Base-by-base conservation (phyloP, 2,888 invertebrate genomes). In the Panorpa germanica region DNA sequence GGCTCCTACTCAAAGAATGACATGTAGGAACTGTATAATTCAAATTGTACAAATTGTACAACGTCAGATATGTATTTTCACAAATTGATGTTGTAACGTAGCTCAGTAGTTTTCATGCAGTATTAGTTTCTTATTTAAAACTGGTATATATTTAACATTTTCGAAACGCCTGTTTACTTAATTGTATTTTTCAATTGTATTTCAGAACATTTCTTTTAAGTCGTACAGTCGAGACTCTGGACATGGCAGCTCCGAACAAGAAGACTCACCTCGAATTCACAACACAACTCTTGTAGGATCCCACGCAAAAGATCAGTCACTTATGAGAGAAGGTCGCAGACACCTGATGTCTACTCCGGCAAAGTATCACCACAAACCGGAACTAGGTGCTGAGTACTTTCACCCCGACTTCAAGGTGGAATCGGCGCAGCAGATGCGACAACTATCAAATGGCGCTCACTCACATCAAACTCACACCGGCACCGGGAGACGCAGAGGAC, bases 131-230 rank as follows among this genome's bases (percentile, higher is more conserved):
- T n/a, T n/a, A n/a, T n/a, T n/a, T n/a, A n/a, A n/a, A n/a, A n/a
- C n/a, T n/a, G n/a, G n/a, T n/a, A n/a, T n/a, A n/a, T n/a, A n/a
- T n/a, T n/a, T n/a, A n/a, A n/a, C n/a, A n/a, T n/a, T n/a, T n/a
- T n/a, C n/a, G n/a, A 34, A 25, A 21, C 6, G 13, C 12, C 24
- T 22, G 9, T 35, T 33, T 22, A 34, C 22, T 33, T 25, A 39
- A 36, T 29, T 34, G 24, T 25, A 38, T 32, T 36, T 35, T 40
- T 9, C 31, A 36, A 34, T 35, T 34, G 41, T 43, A 47, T 53
- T 55, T 42, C 75, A 78, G 77, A 77, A 75, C 73, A 76, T 74
- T 72, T 77, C 76, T 72, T 77, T 75, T 76, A 77, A 77, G 52
- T 74, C 74, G 41, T 73, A 64, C 47, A 68, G 65, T 39, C 63